Evolutionary conservation across 2,113 vertebrate species (phyloP), one percentile per base, ranked within the genome.

Genomic region (Thunnus maccoyii): DNA sequence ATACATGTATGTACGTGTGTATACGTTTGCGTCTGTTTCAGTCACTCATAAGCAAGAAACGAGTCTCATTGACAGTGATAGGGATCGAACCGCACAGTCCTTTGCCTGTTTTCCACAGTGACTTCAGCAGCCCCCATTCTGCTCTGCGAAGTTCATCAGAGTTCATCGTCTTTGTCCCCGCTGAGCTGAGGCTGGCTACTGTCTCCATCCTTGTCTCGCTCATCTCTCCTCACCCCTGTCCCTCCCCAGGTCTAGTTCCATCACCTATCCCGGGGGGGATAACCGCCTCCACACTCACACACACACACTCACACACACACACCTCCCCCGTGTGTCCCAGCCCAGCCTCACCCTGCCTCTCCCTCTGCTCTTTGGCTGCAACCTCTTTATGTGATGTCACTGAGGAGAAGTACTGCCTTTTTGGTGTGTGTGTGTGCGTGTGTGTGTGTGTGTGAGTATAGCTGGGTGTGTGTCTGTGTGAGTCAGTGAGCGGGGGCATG

Each of bases 351-450:
- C 73, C 71, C 80, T 79, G 75, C 72, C 62, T 80, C 69, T 88
- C 80, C 80, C 82, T 82, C 78, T 62, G 63, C 70, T 85, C 77
- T 83, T 72, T 78, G 78, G 80, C 84, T 79, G 73, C 54, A 74
- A 78, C 76, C 72, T 85, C 82, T 84, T 61, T 73, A 61, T 67
- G 86, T 93, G 92, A 94, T 88, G 90, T 93, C 91, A 94, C 36
- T 84, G 85, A 78, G 65, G 54, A 85, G 83, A 85, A 80, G 74
- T 52, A 25, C 36, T 50, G 76, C 58, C 69, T 79, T 76, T 78
- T 70, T 16, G 22, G 65, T 76, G 20, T 62, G 67, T 67, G 60
- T 56, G n/a, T 50, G 63, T 60, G 36, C 72, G 44, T 64, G 48
- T 68, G 17, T 74, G 51, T 66, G 81, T 57, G 80, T 48, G 65